Base-by-base conservation (phyloP, 2,113 vertebrate species). In the Dipodomys spectabilis region DNA sequence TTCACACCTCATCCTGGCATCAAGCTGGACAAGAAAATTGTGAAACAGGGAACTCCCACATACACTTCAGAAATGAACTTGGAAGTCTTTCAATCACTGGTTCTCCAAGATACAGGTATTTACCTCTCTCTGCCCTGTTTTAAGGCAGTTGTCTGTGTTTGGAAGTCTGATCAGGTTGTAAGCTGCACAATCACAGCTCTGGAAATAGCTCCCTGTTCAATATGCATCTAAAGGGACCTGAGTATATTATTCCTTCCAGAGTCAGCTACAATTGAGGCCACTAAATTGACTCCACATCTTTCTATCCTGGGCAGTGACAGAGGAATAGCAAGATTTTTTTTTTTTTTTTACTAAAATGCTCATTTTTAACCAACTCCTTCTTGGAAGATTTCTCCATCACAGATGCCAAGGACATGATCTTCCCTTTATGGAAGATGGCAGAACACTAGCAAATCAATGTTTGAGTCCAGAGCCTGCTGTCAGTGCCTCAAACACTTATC, bases 211-310 rank as follows among this genome's bases (percentile, higher is more conserved):
- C 32, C 49, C 62, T 89, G 30, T 77, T 93, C 62, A 6, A 74
- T 90, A 94, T 94, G 86, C 94, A 90, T 92, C 93, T n/a, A 53
- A 65, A 83, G 74, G 95, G 94, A 93, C 82, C 68, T 25, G 62
- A 96, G 93, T 49, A 2, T 10, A 25, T 90, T 96, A 88, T 64
- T 45, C 0, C 75, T 92, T 94, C 90, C 77, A 19, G 88, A 91
- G 77, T 15, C 57, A 25, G 28, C 32, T 44, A 74, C 19, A n/a
- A 74, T 75, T 16, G 88, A 53, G 65, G 86, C 67, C 5, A 18
- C 68, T 32, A 96, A 97, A 97, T 95, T 93, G 96, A 96, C 94
- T 94, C 91, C 77, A 82, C 82, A 68, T 92, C 92, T 94, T 92
- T 90, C 85, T 82, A 73, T 92, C 82, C 79, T 30, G 1, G 77